phyloP scores from a whole-genome alignment of 2,113 vertebrate genomes.

The Alces alces region DNA sequence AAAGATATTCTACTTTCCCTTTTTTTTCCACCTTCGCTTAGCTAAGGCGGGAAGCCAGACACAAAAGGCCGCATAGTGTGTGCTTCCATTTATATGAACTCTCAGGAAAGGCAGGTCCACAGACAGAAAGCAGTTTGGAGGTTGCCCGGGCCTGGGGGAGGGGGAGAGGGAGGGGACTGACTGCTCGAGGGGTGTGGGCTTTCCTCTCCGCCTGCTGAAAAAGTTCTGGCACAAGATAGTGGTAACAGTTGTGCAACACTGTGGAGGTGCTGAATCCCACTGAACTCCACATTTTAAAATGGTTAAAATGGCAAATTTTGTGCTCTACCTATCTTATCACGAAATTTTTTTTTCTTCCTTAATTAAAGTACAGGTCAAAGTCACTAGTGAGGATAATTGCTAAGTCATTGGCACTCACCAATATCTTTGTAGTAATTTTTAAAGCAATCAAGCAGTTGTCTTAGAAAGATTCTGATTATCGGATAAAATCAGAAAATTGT shows the following conservation, averaged over 20 bases:
- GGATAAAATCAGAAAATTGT: neutral
- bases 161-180: neutral
- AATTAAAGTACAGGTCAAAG: neutral
- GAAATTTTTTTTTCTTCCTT: neutral
- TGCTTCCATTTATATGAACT: neutral
- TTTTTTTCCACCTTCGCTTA: neutral
- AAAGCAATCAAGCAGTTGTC: neutral
- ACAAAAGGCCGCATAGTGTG: rapidly evolving
- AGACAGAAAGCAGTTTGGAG: neutral
- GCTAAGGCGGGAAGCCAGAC: neutral
- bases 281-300: neutral
- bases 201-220: neutral
- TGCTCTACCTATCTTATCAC: neutral
- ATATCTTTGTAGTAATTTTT: neutral
- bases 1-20: neutral
- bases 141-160: neutral
- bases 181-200: neutral
- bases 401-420: neutral
- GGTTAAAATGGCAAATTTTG: neutral
- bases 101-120: neutral
- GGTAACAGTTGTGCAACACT: neutral
- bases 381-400: neutral
- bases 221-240: neutral
- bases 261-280: neutral
- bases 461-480: neutral